These are phyloP conservation scores for Nibea coibor DNA, from an alignment of 2,113 vertebrate genomes.

Conservation along the genomic window DNA sequence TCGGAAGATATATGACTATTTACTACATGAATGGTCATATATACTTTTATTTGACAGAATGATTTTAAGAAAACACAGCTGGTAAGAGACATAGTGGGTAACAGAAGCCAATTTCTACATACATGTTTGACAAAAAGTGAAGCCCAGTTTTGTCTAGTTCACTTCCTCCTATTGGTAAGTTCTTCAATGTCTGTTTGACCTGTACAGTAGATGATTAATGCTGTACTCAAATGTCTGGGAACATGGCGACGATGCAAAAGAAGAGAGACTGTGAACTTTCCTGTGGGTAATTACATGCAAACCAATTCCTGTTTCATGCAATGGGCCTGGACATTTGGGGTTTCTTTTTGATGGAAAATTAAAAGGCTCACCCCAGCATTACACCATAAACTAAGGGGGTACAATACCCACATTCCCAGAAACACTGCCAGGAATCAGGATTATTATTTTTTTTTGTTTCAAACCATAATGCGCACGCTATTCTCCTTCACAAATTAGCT, in stretches of 20 bases:
- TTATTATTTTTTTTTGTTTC: conserved; percentile 51
- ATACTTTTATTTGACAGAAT: not conserved
- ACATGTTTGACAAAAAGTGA: not conserved
- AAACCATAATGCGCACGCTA: conserved; percentile 58
- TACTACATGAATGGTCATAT: not conserved
- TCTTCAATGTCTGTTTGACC: conserved; percentile 17
- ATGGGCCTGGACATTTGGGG: conserved; percentile 44
- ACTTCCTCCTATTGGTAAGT: conserved; percentile 7
- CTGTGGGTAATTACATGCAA: conserved; percentile 61
- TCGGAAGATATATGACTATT: not conserved
- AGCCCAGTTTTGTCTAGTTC: not conserved
- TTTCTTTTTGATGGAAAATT: conserved; percentile 69
- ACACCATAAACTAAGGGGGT: conserved; percentile 51
- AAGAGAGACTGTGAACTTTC: conserved; percentile 57
- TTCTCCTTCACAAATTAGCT: conserved; percentile 54
- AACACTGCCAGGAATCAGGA: conserved; percentile 58
- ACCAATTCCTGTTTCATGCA: conserved; percentile 67
- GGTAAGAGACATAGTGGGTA: not conserved
- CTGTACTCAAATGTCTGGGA: conserved; percentile 58
- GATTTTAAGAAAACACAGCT: not conserved
- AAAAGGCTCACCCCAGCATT: conserved; percentile 56
- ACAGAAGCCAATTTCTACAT: not conserved
- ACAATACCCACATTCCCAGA: conserved; percentile 41
- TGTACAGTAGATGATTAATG: conserved; percentile 64
- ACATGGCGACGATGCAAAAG: conserved; percentile 50